A percentile compares a stretch with the other conserved stretches of the same genome.
These are phyloP conservation scores for Philonicus albiceps DNA, from an alignment of 2,888 invertebrate species.

Conservation along the genomic window DNA sequence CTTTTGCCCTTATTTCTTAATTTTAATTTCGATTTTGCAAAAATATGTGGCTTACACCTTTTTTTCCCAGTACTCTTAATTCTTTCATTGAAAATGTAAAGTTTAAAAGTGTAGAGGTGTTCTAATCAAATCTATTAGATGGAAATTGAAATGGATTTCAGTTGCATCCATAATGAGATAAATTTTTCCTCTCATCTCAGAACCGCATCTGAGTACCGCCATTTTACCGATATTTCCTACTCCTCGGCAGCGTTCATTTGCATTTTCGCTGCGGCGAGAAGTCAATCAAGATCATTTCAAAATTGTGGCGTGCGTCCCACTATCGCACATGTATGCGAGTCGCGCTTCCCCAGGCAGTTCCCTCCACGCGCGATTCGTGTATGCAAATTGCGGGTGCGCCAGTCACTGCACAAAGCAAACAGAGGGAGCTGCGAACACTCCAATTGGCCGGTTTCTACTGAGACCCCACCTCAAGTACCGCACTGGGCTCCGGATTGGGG, in stretches of 20 bases:
- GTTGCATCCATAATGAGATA: background rate
- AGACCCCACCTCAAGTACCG: conserved; percentile 3
- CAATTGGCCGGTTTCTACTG: background rate
- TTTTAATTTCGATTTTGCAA: too few species aligned
- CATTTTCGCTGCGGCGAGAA: conserved; percentile 3
- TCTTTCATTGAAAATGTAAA: too few species aligned
- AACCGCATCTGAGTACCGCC: background rate
- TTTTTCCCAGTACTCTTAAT: too few species aligned
- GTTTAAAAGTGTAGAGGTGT: too few species aligned
- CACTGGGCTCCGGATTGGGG: background rate
- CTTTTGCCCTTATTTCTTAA: too few species aligned
- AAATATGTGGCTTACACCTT: too few species aligned
- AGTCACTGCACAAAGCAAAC: background rate
- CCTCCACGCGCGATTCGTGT: background rate
- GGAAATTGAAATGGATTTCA: background rate
- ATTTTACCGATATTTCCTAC: background rate
- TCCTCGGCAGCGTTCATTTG: background rate
- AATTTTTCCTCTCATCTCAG: background rate
- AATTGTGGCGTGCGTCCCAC: background rate
- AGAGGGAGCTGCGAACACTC: background rate
- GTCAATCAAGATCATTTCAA: background rate
- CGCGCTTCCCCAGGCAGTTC: background rate
- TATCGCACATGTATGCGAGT: background rate
- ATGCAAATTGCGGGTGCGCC: background rate
- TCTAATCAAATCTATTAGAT: background rate